phyloP scores from a whole-genome alignment of 2,888 invertebrate species.

The Bruchidius siliquastri region DNA sequence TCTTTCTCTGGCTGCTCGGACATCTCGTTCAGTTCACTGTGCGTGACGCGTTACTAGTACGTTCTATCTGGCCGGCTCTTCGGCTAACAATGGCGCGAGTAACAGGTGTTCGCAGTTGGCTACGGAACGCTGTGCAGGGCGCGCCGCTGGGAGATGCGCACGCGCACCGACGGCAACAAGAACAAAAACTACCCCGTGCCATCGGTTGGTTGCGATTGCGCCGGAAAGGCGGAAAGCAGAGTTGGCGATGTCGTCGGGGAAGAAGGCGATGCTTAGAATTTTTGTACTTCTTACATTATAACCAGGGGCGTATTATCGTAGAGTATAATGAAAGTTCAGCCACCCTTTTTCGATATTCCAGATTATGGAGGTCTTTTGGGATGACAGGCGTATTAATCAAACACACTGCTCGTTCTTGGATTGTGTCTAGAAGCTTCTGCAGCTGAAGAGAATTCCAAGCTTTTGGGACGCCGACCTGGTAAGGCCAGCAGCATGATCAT shows the following conservation, averaged over 20 bases:
- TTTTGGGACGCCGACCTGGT: no score
- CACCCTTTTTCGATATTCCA: no score
- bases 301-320: no score
- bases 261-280: not conserved
- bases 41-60: not conserved
- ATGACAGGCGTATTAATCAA: no score
- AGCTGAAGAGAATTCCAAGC: no score
- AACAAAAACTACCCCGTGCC: slow-evolving; percentile 29
- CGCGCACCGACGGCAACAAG: slow-evolving; percentile 11
- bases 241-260: not conserved
- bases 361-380: no score
- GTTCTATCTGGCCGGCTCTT: slow-evolving; percentile 12
- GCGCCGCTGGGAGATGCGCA: slow-evolving; percentile 41
- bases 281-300: no score
- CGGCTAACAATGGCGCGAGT: slow-evolving; percentile 36
- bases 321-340: no score
- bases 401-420: no score
- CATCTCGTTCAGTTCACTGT: not conserved
- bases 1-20: slow-evolving; percentile 10
- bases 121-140: slow-evolving; percentile 30
- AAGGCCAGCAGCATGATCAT: no score
- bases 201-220: not conserved
- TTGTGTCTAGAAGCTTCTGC: no score
- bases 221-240: not conserved
- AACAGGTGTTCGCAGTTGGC: slow-evolving; percentile 33